Evolutionary conservation across 1,140 invertebrate species (phyloP).

Genomic region (Conopomorpha cramerella): DNA sequence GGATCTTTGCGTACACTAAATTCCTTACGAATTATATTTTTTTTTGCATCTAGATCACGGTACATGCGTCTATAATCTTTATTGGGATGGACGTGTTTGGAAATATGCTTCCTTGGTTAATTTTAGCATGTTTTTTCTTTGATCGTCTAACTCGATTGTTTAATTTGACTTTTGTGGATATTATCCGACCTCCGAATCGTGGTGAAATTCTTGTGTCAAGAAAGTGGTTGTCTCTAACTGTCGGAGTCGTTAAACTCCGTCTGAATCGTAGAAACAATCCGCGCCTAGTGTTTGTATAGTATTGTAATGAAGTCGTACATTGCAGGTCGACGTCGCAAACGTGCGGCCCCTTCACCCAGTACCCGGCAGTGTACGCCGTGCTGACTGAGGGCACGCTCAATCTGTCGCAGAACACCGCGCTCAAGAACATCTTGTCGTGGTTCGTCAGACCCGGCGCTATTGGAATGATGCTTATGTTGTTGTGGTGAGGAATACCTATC

Average conservation of each 20-base stretch:
- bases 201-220: not conserved
- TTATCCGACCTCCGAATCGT: not conserved
- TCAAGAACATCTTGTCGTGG: slow-evolving; percentile 43
- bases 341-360: slow-evolving; percentile 64
- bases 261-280: no score
- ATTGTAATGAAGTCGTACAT: slow-evolving; percentile 1
- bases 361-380: slow-evolving; percentile 53
- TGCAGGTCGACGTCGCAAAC: slow-evolving; percentile 28
- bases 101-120: no score
- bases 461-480: slow-evolving; percentile 55
- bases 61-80: not conserved
- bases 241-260: not conserved
- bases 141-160: not conserved
- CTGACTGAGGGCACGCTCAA: slow-evolving; percentile 51
- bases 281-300: no score
- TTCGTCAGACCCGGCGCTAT: slow-evolving; percentile 60
- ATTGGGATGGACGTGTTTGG: no score
- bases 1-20: not conserved
- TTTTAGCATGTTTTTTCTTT: no score
- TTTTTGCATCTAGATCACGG: not conserved
- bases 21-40: not conserved
- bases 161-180: not conserved
- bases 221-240: not conserved
- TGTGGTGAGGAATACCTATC: slow-evolving; percentile 63
- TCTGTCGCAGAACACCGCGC: slow-evolving; percentile 28